Percentiles rank a stretch among this genome's conserved stretches.
phyloP scores from a whole-genome alignment of 2,797 vertebrate species.

The Acestrorhynchus altus region DNA sequence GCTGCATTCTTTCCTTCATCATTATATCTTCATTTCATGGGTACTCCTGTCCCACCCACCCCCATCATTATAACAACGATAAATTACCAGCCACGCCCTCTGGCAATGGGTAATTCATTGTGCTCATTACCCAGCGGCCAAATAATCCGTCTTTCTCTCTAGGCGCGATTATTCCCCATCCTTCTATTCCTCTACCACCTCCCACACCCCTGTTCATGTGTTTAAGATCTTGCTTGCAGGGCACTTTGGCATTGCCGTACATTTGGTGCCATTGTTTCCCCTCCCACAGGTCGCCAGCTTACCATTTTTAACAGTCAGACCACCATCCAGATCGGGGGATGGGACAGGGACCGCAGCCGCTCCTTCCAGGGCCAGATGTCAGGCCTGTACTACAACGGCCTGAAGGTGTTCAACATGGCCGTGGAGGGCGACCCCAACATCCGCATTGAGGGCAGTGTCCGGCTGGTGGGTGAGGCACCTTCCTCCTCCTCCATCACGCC shows the following conservation, averaged over 20 bases:
- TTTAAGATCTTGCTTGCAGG: constrained; percentile 76
- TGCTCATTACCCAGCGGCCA: constrained; percentile 90
- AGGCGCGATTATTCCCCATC: constrained; percentile 71
- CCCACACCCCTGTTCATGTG: constrained; percentile 64
- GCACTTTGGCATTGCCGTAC: constrained; percentile 88
- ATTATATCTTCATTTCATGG: constrained; percentile 81
- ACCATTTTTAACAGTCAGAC: constrained; percentile 99
- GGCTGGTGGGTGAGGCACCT: constrained; percentile 96
- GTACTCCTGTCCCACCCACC: constrained; percentile 73
- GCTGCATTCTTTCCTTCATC: constrained; percentile 70
- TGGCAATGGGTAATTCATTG: constrained; percentile 96
- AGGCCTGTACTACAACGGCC: constrained; percentile 99
- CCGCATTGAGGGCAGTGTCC: constrained; percentile 93
- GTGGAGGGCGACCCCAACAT: constrained; percentile 96
- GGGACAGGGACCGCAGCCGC: constrained; percentile 92
- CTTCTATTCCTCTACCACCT: constrained; percentile 67
- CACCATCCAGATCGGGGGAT: constrained; percentile 98
- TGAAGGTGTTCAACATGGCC: constrained; percentile 99
- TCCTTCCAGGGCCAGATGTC: constrained; percentile 99
- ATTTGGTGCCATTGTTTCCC: constrained; percentile 93
- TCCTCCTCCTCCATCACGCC: constrained; percentile 91
- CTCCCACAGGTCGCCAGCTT: constrained; percentile 96
- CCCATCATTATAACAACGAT: constrained; percentile 86
- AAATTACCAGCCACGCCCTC: constrained; percentile 89
- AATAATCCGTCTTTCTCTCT: constrained; percentile 83